Evolutionary conservation across 2,113 vertebrate genomes (phyloP).

Genomic region (Columba livia): DNA sequence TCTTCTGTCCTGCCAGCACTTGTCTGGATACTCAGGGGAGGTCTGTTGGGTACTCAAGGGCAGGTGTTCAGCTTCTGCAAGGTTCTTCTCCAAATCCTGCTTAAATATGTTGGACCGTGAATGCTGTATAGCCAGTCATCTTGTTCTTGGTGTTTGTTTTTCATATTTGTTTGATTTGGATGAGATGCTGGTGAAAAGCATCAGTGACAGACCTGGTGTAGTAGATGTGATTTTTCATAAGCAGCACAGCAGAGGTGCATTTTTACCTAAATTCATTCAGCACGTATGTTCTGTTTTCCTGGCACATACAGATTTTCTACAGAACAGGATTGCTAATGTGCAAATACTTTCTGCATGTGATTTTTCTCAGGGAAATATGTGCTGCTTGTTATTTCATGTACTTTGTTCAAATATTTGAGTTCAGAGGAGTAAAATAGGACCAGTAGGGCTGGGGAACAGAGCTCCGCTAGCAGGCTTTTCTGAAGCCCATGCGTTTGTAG

Average conservation of each 20-base stretch:
- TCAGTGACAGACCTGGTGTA: background rate
- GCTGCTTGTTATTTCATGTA: background rate
- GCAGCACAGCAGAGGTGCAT: background rate
- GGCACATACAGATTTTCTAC: background rate
- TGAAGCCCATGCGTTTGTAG: background rate
- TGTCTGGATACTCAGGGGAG: fast-evolving
- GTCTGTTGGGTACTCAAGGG: background rate
- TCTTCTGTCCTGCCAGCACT: background rate
- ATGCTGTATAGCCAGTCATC: background rate
- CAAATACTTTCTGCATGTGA: background rate
- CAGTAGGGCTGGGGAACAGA: background rate
- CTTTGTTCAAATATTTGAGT: background rate
- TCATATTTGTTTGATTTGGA: background rate
- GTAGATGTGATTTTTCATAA: background rate
- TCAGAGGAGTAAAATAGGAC: background rate
- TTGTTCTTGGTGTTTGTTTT: background rate
- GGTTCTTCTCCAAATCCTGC: background rate
- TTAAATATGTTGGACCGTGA: background rate
- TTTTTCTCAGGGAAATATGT: background rate
- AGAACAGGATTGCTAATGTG: slow-evolving; percentile 1
- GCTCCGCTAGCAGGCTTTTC: background rate
- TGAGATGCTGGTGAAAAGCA: background rate
- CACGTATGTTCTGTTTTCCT: background rate
- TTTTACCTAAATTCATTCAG: slow-evolving; percentile 6
- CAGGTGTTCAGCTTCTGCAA: background rate